Conservation (phyloP, 2,113 vertebrate species). For the Odontesthes bonariensis region DNA sequence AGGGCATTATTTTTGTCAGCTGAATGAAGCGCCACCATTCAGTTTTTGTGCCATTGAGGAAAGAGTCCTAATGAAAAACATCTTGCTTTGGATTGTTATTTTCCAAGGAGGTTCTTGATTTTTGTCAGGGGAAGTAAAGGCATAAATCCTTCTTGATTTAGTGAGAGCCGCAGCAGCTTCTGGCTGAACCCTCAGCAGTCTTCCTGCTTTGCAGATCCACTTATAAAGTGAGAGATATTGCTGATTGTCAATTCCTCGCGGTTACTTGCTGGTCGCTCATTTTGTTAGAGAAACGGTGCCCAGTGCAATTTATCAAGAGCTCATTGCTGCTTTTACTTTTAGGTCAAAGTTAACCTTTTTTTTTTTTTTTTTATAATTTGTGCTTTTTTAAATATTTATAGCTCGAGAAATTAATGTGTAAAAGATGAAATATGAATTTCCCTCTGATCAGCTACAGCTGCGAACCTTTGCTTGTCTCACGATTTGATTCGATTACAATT, state of each 20-base stretch:
- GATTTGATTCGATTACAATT: no score
- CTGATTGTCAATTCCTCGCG: constrained; percentile 41
- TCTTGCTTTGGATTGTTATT: constrained; percentile 52
- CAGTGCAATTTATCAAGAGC: no score
- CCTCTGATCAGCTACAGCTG: no score
- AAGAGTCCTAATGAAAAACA: constrained; percentile 52
- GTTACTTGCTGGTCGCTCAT: constrained; percentile 8
- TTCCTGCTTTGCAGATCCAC: constrained; percentile 58
- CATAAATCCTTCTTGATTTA: constrained; percentile 64
- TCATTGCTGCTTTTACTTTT: no score
- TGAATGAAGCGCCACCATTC: constrained; percentile 8
- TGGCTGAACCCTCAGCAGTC: constrained; percentile 65
- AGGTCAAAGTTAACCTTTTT: no score
- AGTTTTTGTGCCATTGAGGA: constrained; percentile 18
- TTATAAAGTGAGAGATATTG: constrained; percentile 32
- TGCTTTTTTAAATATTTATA: no score
- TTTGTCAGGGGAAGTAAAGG: constrained; percentile 62
- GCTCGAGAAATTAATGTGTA: no score
- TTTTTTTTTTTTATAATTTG: no score
- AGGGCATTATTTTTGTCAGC: neutral
- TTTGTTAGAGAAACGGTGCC: no score
- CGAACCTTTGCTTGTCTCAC: no score
- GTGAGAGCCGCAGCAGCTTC: constrained; percentile 63
- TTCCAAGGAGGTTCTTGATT: constrained; percentile 53
- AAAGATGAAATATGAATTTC: no score